Percentiles rank a stretch among this genome's conserved stretches.
Evolutionary conservation across 2,888 invertebrate genomes (phyloP).

Genomic region (Amphimallon solstitiale): DNA sequence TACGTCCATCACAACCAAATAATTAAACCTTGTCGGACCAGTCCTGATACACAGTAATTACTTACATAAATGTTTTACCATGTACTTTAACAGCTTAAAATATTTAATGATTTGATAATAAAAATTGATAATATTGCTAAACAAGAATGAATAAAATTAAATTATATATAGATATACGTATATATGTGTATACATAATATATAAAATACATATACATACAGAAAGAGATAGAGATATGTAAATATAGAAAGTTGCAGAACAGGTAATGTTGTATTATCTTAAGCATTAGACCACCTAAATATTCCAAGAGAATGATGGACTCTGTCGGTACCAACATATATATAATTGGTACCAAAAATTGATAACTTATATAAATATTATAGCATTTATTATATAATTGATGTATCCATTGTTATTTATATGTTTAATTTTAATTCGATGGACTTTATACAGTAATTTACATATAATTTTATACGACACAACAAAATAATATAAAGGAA

Average conservation of each 20-base stretch:
- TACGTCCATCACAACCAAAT: not conserved
- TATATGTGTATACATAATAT: not conserved
- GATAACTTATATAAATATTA: too few species aligned
- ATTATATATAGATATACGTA: not conserved
- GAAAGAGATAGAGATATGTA: constrained; percentile 26
- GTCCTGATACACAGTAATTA: constrained; percentile 6
- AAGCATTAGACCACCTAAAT: constrained; percentile 26
- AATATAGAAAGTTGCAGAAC: constrained; percentile 33
- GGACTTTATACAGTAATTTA: not conserved
- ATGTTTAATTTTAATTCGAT: too few species aligned
- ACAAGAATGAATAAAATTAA: constrained; percentile 1
- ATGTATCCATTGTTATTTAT: too few species aligned
- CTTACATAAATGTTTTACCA: constrained; percentile 13
- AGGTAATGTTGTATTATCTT: constrained; percentile 39
- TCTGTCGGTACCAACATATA: too few species aligned
- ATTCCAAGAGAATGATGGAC: constrained; percentile 42
- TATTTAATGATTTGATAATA: constrained; percentile 20
- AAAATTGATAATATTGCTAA: constrained; percentile 32
- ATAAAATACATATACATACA: not conserved
- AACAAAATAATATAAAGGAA: constrained; percentile 7
- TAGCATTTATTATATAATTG: too few species aligned
- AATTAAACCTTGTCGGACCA: constrained; percentile 3
- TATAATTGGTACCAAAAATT: too few species aligned
- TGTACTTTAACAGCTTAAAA: constrained; percentile 21
- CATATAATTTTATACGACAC: not conserved